Percentiles rank a stretch among this genome's conserved stretches.
Conservation (phyloP, 2,113 vertebrate genomes). For the Prolemur simus region DNA sequence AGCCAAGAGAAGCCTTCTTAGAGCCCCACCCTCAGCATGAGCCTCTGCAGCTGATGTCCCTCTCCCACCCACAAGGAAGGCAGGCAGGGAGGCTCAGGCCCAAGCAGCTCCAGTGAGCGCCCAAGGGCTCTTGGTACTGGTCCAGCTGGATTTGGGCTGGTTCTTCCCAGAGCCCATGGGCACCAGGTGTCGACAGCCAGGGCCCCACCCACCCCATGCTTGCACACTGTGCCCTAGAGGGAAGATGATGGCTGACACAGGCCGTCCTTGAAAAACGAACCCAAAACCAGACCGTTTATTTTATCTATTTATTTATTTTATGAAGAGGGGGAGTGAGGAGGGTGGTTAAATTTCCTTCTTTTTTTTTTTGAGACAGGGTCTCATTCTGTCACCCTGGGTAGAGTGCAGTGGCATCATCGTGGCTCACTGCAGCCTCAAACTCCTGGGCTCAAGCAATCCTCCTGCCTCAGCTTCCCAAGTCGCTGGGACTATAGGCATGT, state of each 20-base stretch:
- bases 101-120: not conserved
- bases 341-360: too few relatives aligned
- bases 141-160: constrained; percentile 16
- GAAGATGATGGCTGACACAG: not conserved
- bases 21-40: not conserved
- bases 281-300: not conserved
- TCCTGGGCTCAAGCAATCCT: too few relatives aligned
- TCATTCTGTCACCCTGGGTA: too few relatives aligned
- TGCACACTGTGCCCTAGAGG: not conserved
- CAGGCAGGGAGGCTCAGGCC: not conserved
- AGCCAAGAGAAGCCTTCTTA: not conserved
- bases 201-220: not conserved
- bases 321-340: too few relatives aligned
- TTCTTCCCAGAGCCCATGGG: not conserved
- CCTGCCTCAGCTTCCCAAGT: too few relatives aligned
- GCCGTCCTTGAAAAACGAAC: not conserved
- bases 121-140: constrained; percentile 18
- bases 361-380: too few relatives aligned
- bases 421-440: too few relatives aligned
- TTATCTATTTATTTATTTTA: too few relatives aligned
- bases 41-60: not conserved
- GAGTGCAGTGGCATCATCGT: too few relatives aligned
- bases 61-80: not conserved
- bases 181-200: not conserved
- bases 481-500: too few relatives aligned